A percentile compares a stretch with the other conserved stretches of the same genome.
Evolutionary conservation across 1,140 invertebrate genomes (phyloP).

Genomic region (Steinernema khuongi): DNA sequence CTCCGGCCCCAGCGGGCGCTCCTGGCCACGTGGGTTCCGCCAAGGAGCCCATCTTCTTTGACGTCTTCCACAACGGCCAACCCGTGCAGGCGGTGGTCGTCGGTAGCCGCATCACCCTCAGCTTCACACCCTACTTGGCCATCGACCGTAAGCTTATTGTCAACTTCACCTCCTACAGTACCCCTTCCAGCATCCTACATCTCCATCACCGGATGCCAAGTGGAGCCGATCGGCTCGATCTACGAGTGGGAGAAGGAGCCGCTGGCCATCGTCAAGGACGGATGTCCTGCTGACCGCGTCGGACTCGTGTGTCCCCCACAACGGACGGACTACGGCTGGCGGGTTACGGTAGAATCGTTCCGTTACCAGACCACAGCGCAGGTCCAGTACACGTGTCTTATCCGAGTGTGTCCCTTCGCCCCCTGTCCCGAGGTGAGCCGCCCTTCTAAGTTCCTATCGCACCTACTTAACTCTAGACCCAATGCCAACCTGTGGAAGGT

Average conservation of each 20-base stretch:
- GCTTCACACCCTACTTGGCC: slow-evolving; percentile 56
- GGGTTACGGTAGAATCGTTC: slow-evolving; percentile 56
- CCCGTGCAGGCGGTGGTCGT: slow-evolving; percentile 58
- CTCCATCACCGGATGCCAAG: slow-evolving; percentile 56
- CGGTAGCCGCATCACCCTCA: slow-evolving; percentile 53
- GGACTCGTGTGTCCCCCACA: slow-evolving; percentile 56
- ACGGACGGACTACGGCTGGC: slow-evolving; percentile 53
- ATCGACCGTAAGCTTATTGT: slow-evolving; percentile 49
- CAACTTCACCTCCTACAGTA: slow-evolving; percentile 14
- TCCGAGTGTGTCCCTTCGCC: slow-evolving; percentile 55
- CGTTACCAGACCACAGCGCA: slow-evolving; percentile 58
- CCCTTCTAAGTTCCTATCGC: not conserved
- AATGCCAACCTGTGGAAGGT: slow-evolving; percentile 31
- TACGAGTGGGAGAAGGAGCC: slow-evolving; percentile 59
- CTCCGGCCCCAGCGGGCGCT: not conserved
- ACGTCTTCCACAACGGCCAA: slow-evolving; percentile 57
- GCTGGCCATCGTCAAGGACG: slow-evolving; percentile 52
- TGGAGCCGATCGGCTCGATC: slow-evolving; percentile 53
- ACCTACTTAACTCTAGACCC: slow-evolving; percentile 6
- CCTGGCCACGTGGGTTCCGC: slow-evolving; percentile 12
- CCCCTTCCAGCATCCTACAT: slow-evolving; percentile 52
- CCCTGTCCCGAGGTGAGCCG: slow-evolving; percentile 45
- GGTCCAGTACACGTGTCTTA: slow-evolving; percentile 57
- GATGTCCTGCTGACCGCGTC: slow-evolving; percentile 56
- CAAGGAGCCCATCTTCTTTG: slow-evolving; percentile 49